A percentile compares a stretch with the other conserved stretches of the same genome.
Evolutionary conservation across 2,888 invertebrate species (phyloP).

Genomic region (Anthoptus insignis): DNA sequence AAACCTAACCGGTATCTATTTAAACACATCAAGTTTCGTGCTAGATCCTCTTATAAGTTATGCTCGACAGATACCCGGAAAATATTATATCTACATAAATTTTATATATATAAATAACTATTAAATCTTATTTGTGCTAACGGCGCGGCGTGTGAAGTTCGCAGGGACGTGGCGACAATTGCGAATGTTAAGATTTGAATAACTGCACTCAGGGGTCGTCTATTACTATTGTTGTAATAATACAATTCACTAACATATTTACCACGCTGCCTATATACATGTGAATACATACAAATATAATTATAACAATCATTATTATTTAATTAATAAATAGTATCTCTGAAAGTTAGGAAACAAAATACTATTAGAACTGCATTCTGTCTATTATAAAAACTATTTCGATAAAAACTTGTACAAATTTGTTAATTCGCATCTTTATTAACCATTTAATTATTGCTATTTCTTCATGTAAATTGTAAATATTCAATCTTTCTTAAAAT

Average conservation of each 20-base stretch:
- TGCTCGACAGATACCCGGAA: slow-evolving; percentile 70
- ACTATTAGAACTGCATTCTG: slow-evolving; percentile 80
- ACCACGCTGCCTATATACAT: slow-evolving; percentile 78
- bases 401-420: slow-evolving; percentile 86
- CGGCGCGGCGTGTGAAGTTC: slow-evolving; percentile 80
- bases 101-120: slow-evolving; percentile 49
- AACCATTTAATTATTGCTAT: slow-evolving; percentile 85
- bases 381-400: slow-evolving; percentile 86
- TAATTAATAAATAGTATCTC: slow-evolving; percentile 88
- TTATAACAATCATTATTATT: slow-evolving; percentile 86
- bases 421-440: slow-evolving; percentile 80
- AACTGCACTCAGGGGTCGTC: slow-evolving; percentile 84
- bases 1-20: too few relatives aligned
- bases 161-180: slow-evolving; percentile 78
- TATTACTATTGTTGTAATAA: slow-evolving; percentile 70
- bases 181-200: slow-evolving; percentile 87
- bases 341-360: slow-evolving; percentile 88
- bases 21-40: slow-evolving; percentile 78
- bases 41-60: slow-evolving; percentile 74
- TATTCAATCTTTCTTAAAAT: slow-evolving; percentile 86
- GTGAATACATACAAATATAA: slow-evolving; percentile 88
- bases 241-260: slow-evolving; percentile 72
- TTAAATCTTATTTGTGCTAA: slow-evolving; percentile 76
- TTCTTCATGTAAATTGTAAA: slow-evolving; percentile 84
- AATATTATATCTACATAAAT: slow-evolving; percentile 60